Conservation (phyloP, 2,888 invertebrate genomes). For the Anticlea derivata region DNA sequence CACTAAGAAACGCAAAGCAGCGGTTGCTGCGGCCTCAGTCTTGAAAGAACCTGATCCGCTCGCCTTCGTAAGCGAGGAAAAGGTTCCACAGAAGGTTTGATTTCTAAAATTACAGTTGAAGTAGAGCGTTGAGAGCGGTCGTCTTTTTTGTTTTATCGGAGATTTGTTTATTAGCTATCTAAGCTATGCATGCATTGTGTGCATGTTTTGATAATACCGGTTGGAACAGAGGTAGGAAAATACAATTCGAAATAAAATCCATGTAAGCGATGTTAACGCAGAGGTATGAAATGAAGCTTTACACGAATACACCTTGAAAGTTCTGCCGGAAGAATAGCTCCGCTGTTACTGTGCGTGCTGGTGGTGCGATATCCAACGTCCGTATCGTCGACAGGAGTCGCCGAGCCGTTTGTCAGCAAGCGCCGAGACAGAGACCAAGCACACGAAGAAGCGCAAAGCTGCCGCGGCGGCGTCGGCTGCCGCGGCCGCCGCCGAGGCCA, state of each 20-base stretch:
- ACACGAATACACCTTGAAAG: not conserved
- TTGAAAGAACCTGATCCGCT: slow-evolving; percentile 42
- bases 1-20: slow-evolving; percentile 77
- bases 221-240: not conserved
- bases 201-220: not conserved
- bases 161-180: not conserved
- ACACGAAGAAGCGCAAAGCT: slow-evolving; percentile 22
- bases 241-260: too few species aligned
- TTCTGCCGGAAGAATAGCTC: not conserved
- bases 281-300: too few species aligned
- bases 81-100: slow-evolving; percentile 15
- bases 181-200: too few species aligned
- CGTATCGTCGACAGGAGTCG: slow-evolving; percentile 18
- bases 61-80: not conserved
- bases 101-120: not conserved
- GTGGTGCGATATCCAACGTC: slow-evolving; percentile 7
- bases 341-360: not conserved
- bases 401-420: not conserved
- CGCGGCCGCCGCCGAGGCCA: slow-evolving; percentile 6
- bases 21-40: slow-evolving; percentile 43
- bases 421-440: slow-evolving; percentile 8
- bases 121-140: not conserved
- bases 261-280: too few species aligned
- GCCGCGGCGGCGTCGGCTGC: slow-evolving; percentile 14
- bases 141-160: slow-evolving; percentile 1